Percentiles rank a stretch among this genome's conserved stretches.
These are phyloP conservation scores for Nemapogon koenigi DNA, from an alignment of 2,888 invertebrate species.

Conservation along the genomic window DNA sequence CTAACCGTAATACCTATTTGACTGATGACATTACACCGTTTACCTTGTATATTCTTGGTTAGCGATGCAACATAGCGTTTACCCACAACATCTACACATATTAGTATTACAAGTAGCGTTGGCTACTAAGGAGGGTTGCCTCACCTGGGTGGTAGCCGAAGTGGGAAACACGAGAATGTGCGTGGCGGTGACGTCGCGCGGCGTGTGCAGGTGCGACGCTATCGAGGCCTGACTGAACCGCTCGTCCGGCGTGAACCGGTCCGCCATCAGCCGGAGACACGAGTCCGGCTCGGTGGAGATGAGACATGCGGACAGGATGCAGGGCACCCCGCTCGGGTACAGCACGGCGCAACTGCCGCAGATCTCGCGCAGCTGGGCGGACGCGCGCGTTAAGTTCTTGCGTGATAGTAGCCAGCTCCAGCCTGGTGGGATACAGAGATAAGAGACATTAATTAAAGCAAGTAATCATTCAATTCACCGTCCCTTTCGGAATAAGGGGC, in stretches of 20 bases:
- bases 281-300: conserved; percentile 94
- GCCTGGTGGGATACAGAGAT: too few species aligned
- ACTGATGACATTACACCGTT: too few species aligned
- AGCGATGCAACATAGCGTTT: too few species aligned
- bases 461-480: too few species aligned
- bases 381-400: conserved; percentile 87
- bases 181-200: conserved; percentile 95
- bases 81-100: too few species aligned
- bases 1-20: too few species aligned
- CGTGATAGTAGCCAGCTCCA: conserved; percentile 95
- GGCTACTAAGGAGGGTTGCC: too few species aligned
- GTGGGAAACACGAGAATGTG: conserved; percentile 99
- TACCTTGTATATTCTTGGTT: too few species aligned
- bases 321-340: conserved; percentile 83
- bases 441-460: too few species aligned
- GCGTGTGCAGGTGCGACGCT: conserved; percentile 91
- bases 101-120: too few species aligned
- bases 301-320: conserved; percentile 96
- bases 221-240: conserved; percentile 86
- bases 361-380: conserved; percentile 86
- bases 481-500: too few species aligned
- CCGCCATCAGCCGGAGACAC: conserved; percentile 88
- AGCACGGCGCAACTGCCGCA: conserved; percentile 88
- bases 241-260: conserved; percentile 95
- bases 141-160: conserved; percentile 92